Percentiles rank a stretch among this genome's conserved stretches.
These are phyloP conservation scores for Pachyseris speciosa DNA, from an alignment of 64 coral and sea anemone genomes.

Conservation along the genomic window DNA sequence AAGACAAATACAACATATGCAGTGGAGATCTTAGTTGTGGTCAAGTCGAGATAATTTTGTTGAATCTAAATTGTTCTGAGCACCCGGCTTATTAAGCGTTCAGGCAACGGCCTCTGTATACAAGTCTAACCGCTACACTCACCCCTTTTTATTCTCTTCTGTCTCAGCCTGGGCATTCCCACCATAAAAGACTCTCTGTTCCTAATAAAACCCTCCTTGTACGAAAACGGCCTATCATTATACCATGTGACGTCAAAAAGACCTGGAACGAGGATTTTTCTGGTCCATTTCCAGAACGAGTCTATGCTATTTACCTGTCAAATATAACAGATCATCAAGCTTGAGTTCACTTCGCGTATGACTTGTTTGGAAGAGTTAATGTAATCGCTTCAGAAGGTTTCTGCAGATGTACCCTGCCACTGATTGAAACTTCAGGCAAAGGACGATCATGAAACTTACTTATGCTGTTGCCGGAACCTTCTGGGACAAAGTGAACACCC, in stretches of 20 bases:
- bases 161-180: conserved; percentile 85
- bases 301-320: conserved; percentile 31
- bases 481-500: too few relatives aligned
- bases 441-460: too few relatives aligned
- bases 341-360: not conserved
- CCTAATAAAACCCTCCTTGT: conserved; percentile 77
- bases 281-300: conserved; percentile 72
- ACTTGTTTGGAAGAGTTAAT: not conserved
- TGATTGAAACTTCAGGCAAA: too few relatives aligned
- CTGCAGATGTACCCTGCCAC: too few relatives aligned
- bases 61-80: too few relatives aligned
- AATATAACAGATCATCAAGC: not conserved
- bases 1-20: too few relatives aligned
- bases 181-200: conserved; percentile 75
- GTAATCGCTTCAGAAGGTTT: not conserved
- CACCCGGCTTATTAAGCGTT: too few relatives aligned
- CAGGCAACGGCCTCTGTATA: too few relatives aligned
- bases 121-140: not conserved
- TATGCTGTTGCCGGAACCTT: too few relatives aligned
- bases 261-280: conserved; percentile 58
- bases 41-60: too few relatives aligned
- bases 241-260: conserved; percentile 85
- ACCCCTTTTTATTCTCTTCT: conserved; percentile 81
- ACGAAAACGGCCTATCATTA: conserved; percentile 60
- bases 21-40: too few relatives aligned